phyloP scores from a whole-genome alignment of 53 echinoderm and acorn worm genomes.

The Paracentrotus lividus region DNA sequence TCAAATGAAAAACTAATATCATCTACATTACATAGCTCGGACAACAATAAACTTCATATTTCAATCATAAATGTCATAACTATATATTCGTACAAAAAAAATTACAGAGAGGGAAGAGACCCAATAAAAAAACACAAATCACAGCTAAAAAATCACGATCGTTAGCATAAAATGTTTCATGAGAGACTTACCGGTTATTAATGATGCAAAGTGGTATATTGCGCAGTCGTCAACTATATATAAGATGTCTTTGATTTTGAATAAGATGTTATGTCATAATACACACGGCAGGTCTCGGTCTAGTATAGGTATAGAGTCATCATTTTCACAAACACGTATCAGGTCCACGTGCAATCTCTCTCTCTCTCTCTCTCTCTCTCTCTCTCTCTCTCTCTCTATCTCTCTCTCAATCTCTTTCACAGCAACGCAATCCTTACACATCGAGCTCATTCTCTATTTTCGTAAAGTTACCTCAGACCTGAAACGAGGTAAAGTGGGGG shows the following conservation, averaged over 20 bases:
- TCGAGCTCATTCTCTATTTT: not conserved
- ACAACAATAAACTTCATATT: not conserved
- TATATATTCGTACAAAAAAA: not conserved
- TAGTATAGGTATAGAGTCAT: not conserved
- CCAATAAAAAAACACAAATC: not conserved
- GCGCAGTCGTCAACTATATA: not conserved
- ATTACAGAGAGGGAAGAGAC: no score
- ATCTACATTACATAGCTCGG: not conserved
- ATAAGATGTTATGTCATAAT: no score
- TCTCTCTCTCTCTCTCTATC: no score
- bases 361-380: no score
- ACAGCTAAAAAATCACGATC: not conserved
- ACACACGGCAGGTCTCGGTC: no score
- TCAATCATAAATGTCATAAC: not conserved
- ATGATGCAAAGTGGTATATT: not conserved
- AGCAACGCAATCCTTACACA: not conserved
- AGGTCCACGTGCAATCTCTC: no score
- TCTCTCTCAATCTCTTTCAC: not conserved
- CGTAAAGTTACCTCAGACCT: not conserved
- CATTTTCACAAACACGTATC: not conserved
- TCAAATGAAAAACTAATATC: not conserved
- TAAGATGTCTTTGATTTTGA: no score
- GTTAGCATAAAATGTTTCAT: not conserved
- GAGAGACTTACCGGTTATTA: not conserved
- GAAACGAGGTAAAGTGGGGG: not conserved